Base-by-base conservation (phyloP, 1,140 invertebrate species). In the Drosophila willistoni region DNA sequence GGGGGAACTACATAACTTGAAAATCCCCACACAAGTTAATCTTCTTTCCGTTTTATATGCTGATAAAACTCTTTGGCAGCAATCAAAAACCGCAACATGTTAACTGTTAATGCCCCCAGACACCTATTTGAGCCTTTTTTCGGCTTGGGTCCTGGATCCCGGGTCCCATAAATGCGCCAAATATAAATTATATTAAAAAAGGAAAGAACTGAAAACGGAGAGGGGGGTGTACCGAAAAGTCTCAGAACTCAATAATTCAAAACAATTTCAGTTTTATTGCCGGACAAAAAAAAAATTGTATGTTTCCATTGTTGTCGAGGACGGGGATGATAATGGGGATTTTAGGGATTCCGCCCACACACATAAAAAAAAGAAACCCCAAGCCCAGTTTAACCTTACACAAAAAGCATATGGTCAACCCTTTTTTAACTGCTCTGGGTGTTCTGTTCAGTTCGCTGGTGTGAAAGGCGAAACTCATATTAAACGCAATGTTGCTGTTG, bases 71-170 rank as follows among this genome's bases (percentile, higher is more conserved):
- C 68, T 62, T 84, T 86, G 65, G 79, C 70, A 83, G 73, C 83
- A 86, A 86, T 86, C 83, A 86, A 86, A 83, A 79, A 72, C 83
- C 83, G 83, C 83, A 86, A 87, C 83, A 86, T 86, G 83, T 89
- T 87, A 87, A 87, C 83, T 79, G 83, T 87, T 87, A 87, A 89
- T 83, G 79, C 83, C 84, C 73, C 83, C 77, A 87, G 83, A 87
- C 83, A 87, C 83, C 83, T 83, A 83, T 83, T 87, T 65, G 83
- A 64, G 77, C 67, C 77, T 64, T 61, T 81, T 72, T 69, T 51
- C 42, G 54, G 39, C 42, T 36, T 44, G 42, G 57, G 47, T 54
- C 34, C 68, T 47, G 25, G 73, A 56, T 66, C 36, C 36, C 36
- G 5, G 12, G 10, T 36, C 34, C 34, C 74, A 74, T 85, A 80